phyloP scores from a whole-genome alignment of 2,797 vertebrate genomes.

The Aulostomus chinensis region DNA sequence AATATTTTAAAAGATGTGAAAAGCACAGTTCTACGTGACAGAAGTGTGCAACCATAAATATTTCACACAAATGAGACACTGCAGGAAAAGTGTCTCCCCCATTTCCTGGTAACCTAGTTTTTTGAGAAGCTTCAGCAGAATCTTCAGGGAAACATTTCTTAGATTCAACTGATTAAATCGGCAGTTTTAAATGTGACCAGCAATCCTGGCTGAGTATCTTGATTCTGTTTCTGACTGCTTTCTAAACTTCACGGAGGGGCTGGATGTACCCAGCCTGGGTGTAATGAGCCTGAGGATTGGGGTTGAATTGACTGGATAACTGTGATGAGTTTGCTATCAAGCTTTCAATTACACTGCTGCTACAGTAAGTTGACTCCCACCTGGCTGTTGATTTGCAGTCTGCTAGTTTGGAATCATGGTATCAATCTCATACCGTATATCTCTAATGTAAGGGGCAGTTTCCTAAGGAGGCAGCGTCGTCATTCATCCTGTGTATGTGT shows the following conservation, averaged over 20 bases:
- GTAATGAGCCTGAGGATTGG: slow-evolving; percentile 51
- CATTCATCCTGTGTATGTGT: no score
- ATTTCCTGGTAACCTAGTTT: no score
- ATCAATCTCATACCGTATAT: slow-evolving; percentile 20
- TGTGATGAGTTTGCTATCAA: slow-evolving; percentile 59
- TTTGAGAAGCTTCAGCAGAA: no score
- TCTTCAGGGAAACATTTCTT: not conserved
- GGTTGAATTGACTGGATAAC: slow-evolving; percentile 59
- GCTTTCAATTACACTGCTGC: slow-evolving; percentile 58
- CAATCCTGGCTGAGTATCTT: not conserved
- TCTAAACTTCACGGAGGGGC: slow-evolving; percentile 11
- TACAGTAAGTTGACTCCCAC: slow-evolving; percentile 33
- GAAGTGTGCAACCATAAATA: no score
- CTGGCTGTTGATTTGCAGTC: slow-evolving; percentile 42
- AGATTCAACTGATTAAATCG: not conserved
- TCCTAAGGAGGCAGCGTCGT: no score
- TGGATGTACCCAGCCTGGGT: slow-evolving; percentile 32
- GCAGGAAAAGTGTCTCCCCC: no score
- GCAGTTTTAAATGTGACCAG: not conserved
- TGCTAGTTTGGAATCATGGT: slow-evolving; percentile 46
- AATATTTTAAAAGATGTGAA: no score
- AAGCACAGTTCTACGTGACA: no score
- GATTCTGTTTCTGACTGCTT: slow-evolving; percentile 31
- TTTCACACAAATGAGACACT: no score
- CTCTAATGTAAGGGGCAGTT: no score